Percentiles rank a stretch among this genome's conserved stretches.
phyloP scores from a whole-genome alignment of 1,140 invertebrate species.

The Nasonia longicornis region DNA sequence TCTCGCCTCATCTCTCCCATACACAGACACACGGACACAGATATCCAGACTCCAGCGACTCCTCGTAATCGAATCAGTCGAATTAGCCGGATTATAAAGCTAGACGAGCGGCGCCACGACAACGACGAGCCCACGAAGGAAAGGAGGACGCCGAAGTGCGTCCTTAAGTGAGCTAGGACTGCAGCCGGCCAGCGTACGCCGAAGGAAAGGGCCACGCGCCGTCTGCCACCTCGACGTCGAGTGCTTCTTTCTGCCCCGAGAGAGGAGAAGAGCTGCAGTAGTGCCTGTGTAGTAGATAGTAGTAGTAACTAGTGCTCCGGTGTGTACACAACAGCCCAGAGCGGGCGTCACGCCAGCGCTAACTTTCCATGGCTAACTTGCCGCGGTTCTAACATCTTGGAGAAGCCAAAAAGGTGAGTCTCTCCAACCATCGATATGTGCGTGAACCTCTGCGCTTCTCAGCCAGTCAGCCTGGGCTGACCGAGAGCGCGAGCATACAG shows the following conservation, averaged over 20 bases:
- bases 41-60: neutral
- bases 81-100: neutral
- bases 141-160: conserved; percentile 11
- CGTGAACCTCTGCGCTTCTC: neutral
- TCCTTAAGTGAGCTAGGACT: neutral
- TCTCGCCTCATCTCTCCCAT: neutral
- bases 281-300: neutral
- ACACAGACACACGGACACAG: neutral
- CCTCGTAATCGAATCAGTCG: neutral
- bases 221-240: neutral
- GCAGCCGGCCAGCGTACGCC: neutral
- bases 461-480: neutral
- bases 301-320: neutral
- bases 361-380: neutral
- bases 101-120: neutral
- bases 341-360: conserved; percentile 25
- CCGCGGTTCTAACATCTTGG: conserved; percentile 30
- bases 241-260: neutral
- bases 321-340: neutral
- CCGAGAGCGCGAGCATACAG: neutral
- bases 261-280: neutral
- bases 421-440: neutral
- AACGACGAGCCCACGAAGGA: neutral
- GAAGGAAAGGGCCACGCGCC: conserved; percentile 2
- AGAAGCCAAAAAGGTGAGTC: conserved; percentile 29